Percentiles rank a stretch among this genome's conserved stretches.
phyloP scores from a whole-genome alignment of 1,140 invertebrate genomes.

The Ceratosolen fusciceps region DNA sequence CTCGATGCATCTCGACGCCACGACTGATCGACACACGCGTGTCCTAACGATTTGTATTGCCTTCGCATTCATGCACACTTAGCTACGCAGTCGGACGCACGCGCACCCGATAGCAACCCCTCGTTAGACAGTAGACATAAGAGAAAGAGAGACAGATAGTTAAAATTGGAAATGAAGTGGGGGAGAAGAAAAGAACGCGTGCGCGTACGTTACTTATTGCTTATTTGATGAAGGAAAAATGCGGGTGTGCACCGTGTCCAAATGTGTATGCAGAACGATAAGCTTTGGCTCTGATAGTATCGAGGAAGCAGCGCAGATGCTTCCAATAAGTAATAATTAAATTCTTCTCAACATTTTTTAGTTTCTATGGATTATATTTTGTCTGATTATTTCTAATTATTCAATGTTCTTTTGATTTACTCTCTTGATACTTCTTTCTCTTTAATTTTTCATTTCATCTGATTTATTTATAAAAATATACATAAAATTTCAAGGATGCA shows the following conservation, averaged over 20 bases:
- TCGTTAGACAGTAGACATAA: conserved; percentile 35
- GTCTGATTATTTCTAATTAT: neutral
- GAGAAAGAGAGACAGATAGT: conserved; percentile 15
- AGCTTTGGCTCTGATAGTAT: neutral
- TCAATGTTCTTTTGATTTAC: neutral
- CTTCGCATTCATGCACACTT: conserved; percentile 51
- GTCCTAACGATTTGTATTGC: conserved; percentile 41
- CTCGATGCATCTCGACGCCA: conserved; percentile 56
- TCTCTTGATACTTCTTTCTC: neutral
- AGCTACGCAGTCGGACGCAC: conserved; percentile 50
- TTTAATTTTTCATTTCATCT: neutral
- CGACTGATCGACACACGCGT: conserved; percentile 59
- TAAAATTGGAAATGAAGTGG: neutral
- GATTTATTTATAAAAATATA: no score
- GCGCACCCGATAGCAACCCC: conserved; percentile 40
- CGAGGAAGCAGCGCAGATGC: conserved; percentile 64
- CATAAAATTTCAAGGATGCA: no score
- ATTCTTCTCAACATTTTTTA: conserved; percentile 26
- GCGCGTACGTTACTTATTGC: conserved; percentile 69
- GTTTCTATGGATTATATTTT: neutral
- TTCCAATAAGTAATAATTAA: conserved; percentile 66
- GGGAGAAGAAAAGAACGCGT: conserved; percentile 53
- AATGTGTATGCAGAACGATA: neutral
- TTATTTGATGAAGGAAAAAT: conserved; percentile 65
- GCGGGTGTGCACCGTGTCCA: conserved; percentile 24